Evolutionary conservation across 2,888 invertebrate genomes (phyloP), one percentile per base, ranked within the genome.

Genomic region (Lamellibrachia columna): DNA sequence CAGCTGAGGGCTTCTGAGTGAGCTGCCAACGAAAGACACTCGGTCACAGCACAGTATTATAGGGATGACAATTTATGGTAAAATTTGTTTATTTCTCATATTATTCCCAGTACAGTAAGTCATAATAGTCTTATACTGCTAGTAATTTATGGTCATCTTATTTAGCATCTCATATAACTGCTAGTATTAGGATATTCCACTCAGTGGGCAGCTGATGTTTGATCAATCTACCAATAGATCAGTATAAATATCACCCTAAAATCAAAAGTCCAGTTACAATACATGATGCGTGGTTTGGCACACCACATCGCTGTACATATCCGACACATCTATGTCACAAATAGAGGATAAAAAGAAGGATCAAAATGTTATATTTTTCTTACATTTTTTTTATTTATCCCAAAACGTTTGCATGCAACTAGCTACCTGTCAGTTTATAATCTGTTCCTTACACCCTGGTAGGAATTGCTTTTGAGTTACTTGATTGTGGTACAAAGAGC

Each of bases 1-100:
- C 98, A 98, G 75, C 98, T 98, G 55, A 99, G 97, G 0, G 99
- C 99, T 97, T 99, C 99, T 0, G 99, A 98, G 96, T 99, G 98
- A 95, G 98, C 98, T 96, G 98, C 97, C 22, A 75, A 75, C 22
- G 2, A 22, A 55, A 92, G 52, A 75, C 40, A 75, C 28, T 60
- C 15, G 15, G 55, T 75, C 90, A 92, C 40, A 40, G 90, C 28
- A 90, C 15, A 53, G 92, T 52, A 9, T 60, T 7, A 92, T 90
- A 40, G 3, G 11, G 8, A 90, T 60, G 92, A 11, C 22, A 15
- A 53, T 91, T 15, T 22, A 60, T 60, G 22, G 75, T 75, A 15
- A 75, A 22, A 75, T 0, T 7, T 6, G 3, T 75, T 75, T 6
- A 75, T 75, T 75, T 75, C 75, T 75, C 22, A 11, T 15, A 75